Base-by-base conservation (phyloP, 2,797 vertebrate species). In the Dipus sagitta region DNA sequence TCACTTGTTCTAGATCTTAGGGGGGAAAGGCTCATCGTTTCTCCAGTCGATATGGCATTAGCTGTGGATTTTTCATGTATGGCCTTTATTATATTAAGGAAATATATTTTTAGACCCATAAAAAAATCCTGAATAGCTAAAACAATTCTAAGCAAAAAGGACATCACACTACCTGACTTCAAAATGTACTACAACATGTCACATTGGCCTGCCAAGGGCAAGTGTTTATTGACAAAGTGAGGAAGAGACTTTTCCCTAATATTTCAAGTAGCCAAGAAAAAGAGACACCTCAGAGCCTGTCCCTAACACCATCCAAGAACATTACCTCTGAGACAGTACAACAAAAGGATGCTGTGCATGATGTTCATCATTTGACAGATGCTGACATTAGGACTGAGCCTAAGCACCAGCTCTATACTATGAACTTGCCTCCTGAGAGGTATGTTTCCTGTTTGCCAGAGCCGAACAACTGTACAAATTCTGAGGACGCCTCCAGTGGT, bases 221-320 rank as follows among this genome's bases (percentile, higher is more conserved):
- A 99, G 99, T 98, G 17, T 99, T 99, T 97, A 98, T 98, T 90
- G 98, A 97, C 0, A 99, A 99, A 88, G 99, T 99, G 54, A 97
- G 99, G 89, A 98, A 98, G 98, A 99, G 97, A 95, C 98, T 99
- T 68, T 99, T 98, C 95, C 98, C 98, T 76, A 90, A 96, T 74
- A 94, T 96, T 88, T 96, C 97, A 2, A 94, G 28, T 90, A 20
- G 34, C 76, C 96, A 96, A 92, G 92, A 93, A 20, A 86, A 98
- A 21, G 30, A 0, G 0, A 9, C 86, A 68, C 72, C 87, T 24
- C 74, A 93, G 88, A 26, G 12, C 11, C 32, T 62, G 5, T 70
- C 79, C 26, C 96, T 97, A 64, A 62, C 90, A 4, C 42, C 96
- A 52, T 42, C 58, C 1, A 2, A 60, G 83, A 77, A 32, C 9